Evolutionary conservation across 1,140 invertebrate genomes (phyloP), one percentile per base, ranked within the genome.

Genomic region (Habropoda laboriosa): DNA sequence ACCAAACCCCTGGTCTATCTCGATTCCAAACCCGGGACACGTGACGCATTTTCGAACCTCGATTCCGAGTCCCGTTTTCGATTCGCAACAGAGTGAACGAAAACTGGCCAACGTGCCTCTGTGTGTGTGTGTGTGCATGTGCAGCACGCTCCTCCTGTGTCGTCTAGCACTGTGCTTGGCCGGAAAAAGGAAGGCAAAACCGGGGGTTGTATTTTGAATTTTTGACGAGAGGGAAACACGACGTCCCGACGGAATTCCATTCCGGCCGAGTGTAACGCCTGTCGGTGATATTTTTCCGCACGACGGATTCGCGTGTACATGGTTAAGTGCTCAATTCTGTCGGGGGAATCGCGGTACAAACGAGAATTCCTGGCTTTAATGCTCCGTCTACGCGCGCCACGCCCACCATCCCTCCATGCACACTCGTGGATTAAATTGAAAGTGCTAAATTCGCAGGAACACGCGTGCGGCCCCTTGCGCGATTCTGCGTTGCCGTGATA

Each of bases 261-360:
- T 73, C 57, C 68, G 38, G 58, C 21, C 58, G 53, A 68, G 42
- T 24, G 75, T 55, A 45, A 55, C 68, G 68, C 35, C n/a, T 24
- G 76, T 63, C 76, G 57, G 47, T 79, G 57, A 79, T 79, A 79
- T 79, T 79, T 79, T 79, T 79, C 68, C 76, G 27, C 47, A n/a
- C 57, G 76, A 63, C 76, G 30, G 68, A 79, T 63, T 79, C 68
- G 67, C 68, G 27, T 63, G 76, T 72, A 55, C 58, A 38, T 73
- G 76, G 76, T 61, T 79, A 79, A 79, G 76, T 63, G 76, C 76
- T 73, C 76, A 18, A 79, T 79, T 79, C 58, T 73, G 68, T 53
- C 68, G 27, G 21, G 42, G 45, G 76, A 47, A 79, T 79, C 68
- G 76, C 57, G 57, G n/a, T 63, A 79, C 76, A 60, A 79, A 79